Base-by-base conservation (phyloP, 2,797 vertebrate genomes). In the Emys orbicularis region DNA sequence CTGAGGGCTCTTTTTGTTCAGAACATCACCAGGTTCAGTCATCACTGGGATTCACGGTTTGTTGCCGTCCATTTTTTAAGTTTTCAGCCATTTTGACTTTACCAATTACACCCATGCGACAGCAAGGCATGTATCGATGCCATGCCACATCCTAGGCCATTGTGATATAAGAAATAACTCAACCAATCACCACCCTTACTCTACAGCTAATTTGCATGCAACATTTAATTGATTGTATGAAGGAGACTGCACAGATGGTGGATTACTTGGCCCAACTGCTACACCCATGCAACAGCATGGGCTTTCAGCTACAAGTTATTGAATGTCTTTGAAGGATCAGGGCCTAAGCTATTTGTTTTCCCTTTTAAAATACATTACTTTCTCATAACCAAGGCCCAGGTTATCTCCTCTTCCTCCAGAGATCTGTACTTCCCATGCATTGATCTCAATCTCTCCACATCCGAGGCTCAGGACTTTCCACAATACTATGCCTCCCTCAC, bases 401-500 rank as follows among this genome's bases (percentile, higher is more conserved):
- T 13, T 6, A 50, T 29, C 53, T 50, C 12, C 0, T 1, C 1
- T 65, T 16, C 8, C 16, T 34, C 16, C 61, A n/a, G 0, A 88
- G n/a, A 83, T 5, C 21, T 41, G 27, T 3, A 72, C 12, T 68
- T 2, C 34, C 2, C 8, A 74, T 10, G 6, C 16, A 16, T 19
- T 2, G 11, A 87, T 76, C 59, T 93, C 87, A 4, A 77, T 59
- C 4, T 37, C 72, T 87, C 83, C 61, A 52, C 72, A 7, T 2
- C 6, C 25, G 3, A 90, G 89, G 50, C 10, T 87, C 21, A 21
- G 4, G 61, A 72, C 85, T 92, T 95, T 81, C 47, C n/a, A 85
- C 1, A 13, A 34, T 44, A 41, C 52, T 56, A 5, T 92, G 41
- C 12, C 8, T 83, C 90, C 25, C 47, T 92, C 49, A 82, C n/a